Conservation (phyloP, 2,797 vertebrate genomes). For the Hozukius guyotensis region DNA sequence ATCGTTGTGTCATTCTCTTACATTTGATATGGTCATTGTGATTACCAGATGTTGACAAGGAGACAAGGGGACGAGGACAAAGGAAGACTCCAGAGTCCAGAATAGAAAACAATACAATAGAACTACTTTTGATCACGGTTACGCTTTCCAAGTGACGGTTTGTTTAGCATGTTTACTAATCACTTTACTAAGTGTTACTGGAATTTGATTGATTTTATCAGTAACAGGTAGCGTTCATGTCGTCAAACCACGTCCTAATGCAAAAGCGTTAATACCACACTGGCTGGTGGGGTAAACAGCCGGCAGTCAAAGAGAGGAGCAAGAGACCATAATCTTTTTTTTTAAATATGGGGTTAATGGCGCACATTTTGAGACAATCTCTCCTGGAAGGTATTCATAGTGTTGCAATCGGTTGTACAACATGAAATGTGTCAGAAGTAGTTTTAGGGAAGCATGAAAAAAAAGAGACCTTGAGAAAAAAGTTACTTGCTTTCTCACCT, state of each 20-base stretch:
- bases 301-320: background rate
- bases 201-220: background rate
- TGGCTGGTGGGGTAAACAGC: background rate
- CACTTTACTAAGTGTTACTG: background rate
- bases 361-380: background rate
- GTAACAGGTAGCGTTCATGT: background rate
- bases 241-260: no score
- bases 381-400: background rate
- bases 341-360: background rate
- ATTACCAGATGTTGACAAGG: slow-evolving; percentile 25
- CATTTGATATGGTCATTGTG: slow-evolving; percentile 22
- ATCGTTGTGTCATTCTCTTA: slow-evolving; percentile 25
- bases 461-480: background rate
- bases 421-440: background rate
- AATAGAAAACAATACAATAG: background rate
- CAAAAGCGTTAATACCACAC: background rate
- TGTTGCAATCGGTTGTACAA: background rate
- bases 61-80: slow-evolving; percentile 12
- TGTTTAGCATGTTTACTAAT: background rate
- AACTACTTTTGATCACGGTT: background rate
- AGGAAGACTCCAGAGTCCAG: slow-evolving; percentile 6
- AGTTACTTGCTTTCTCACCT: background rate
- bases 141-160: background rate
- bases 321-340: background rate
- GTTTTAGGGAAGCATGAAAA: background rate